These are phyloP conservation scores for Melieria picta DNA, from an alignment of 2,888 invertebrate species.

Conservation along the genomic window DNA sequence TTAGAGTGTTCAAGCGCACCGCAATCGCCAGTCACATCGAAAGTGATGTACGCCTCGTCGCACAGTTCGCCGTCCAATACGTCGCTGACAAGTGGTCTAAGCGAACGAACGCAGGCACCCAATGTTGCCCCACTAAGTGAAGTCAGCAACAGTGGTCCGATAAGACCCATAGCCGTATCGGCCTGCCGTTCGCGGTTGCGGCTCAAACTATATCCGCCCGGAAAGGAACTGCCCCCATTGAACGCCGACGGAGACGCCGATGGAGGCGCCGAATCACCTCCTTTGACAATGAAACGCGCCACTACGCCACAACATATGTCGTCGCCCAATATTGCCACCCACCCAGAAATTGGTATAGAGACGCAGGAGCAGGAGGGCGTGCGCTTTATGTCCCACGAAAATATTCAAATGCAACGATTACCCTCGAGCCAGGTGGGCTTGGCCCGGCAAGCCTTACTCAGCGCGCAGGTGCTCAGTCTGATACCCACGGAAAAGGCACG, in stretches of 20 bases:
- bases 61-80: slow-evolving; percentile 60
- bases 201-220: slow-evolving; percentile 63
- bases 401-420: slow-evolving; percentile 57
- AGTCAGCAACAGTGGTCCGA: slow-evolving; percentile 48
- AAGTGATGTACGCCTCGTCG: slow-evolving; percentile 49
- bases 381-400: slow-evolving; percentile 63
- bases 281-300: slow-evolving; percentile 52
- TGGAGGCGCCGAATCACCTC: slow-evolving; percentile 39
- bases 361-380: slow-evolving; percentile 48
- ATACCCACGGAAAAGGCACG: slow-evolving; percentile 85
- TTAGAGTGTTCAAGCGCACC: slow-evolving; percentile 64
- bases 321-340: slow-evolving; percentile 63
- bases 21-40: slow-evolving; percentile 61
- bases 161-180: slow-evolving; percentile 64
- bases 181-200: slow-evolving; percentile 65
- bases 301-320: slow-evolving; percentile 64
- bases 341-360: slow-evolving; percentile 48
- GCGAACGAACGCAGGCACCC: slow-evolving; percentile 45
- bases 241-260: slow-evolving; percentile 22
- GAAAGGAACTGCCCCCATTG: slow-evolving; percentile 52
- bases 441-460: slow-evolving; percentile 78
- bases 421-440: slow-evolving; percentile 55
- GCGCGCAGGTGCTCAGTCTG: slow-evolving; percentile 82
- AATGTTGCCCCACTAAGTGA: slow-evolving; percentile 16
- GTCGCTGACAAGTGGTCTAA: slow-evolving; percentile 58